phyloP scores from a whole-genome alignment of 2,113 vertebrate genomes.

The Gymnobelideus leadbeateri region DNA sequence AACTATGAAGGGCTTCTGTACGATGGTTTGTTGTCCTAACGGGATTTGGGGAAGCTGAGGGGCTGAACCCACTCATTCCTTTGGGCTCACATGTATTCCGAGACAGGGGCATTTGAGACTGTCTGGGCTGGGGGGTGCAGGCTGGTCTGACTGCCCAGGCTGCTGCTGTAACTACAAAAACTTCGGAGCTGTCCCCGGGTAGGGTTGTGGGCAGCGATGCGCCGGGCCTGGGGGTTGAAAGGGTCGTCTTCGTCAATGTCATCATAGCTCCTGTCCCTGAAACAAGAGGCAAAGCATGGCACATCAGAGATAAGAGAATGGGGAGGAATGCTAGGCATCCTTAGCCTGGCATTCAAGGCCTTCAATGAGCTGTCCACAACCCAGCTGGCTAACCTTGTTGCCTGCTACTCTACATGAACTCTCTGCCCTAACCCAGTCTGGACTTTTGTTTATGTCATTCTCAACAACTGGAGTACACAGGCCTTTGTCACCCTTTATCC shows the following conservation, averaged over 20 bases:
- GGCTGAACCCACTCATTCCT: neutral
- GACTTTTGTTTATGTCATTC: neutral
- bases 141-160: constrained; percentile 96
- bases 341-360: neutral
- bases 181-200: constrained; percentile 91
- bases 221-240: constrained; percentile 92
- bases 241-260: constrained; percentile 96
- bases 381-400: neutral
- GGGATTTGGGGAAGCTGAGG: fast-evolving
- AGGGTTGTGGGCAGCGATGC: constrained; percentile 86
- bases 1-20: neutral
- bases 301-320: fast-evolving
- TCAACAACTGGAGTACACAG: neutral
- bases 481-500: neutral
- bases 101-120: constrained; percentile 90
- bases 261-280: constrained; percentile 91
- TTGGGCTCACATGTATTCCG: constrained; percentile 93
- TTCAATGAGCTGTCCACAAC: neutral
- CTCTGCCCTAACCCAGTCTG: neutral
- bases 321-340: neutral
- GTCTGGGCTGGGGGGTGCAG: constrained; percentile 90
- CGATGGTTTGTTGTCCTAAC: neutral
- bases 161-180: constrained; percentile 98
- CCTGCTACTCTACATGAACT: neutral
- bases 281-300: fast-evolving